Base-by-base conservation (phyloP, 2,113 vertebrate genomes). In the Sphaerodactylus townsendi region DNA sequence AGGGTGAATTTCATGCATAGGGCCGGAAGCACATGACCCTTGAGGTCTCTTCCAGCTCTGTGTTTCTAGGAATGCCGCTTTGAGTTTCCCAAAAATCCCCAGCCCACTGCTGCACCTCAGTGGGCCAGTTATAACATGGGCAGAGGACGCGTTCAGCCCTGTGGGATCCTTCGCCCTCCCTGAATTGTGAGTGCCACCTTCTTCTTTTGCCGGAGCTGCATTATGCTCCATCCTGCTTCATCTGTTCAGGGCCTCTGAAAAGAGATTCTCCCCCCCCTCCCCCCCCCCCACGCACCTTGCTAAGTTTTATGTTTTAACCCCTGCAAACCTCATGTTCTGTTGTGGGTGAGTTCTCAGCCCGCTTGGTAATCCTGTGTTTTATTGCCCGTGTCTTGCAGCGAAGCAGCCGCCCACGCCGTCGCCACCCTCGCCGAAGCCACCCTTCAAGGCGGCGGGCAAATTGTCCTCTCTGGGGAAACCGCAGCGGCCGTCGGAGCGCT, bases 341-440 rank as follows among this genome's bases (percentile, higher is more conserved):
- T 2, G 5, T 28, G 59, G 25, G 2, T 1, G 3, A 1, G 0
- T 1, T 6, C 41, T 62, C 0, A 5, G 25, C 41, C 65, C 65
- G 69, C 74, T 23, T 5, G 46, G 79, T 91, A 70, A 90, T 8
- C 14, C 25, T 2, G 35, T 46, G 37, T 78, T 50, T 17, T 21
- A 2, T 83, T 35, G 86, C 77, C 78, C 85, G 0, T 85, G 9
- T 79, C 91, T 77, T 84, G 0, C 95, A 99, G 99, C 33, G 98
- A 99, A 96, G 99, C 98, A 21, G 99, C 98, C 0, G 99, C 98
- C 82, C 99, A 99, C 17, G 99, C 99, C 3, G 99, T 99, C 25
- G 98, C 99, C 69, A 99, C 99, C 0, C 92, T 99, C 90, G 98
- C 99, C 0, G 99, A 99, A 91, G 99, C 99, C 89, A 99, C 99